Conservation (phyloP, 1,140 invertebrate genomes). For the Aphaenogaster floridana region DNA sequence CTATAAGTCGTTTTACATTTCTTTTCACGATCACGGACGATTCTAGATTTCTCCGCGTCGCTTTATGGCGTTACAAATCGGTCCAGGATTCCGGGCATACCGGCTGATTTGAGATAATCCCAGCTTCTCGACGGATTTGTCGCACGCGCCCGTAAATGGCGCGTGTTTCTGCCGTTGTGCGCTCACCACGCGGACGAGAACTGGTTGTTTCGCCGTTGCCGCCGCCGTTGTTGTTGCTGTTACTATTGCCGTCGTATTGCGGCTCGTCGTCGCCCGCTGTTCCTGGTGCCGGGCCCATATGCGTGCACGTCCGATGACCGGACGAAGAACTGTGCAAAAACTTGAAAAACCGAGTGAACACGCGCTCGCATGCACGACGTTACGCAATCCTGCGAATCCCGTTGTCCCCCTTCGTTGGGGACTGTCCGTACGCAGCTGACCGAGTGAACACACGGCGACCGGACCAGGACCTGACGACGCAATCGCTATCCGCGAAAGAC, state of each 20-base stretch:
- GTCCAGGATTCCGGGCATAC: conserved; percentile 83
- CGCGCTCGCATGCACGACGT: conserved; percentile 64
- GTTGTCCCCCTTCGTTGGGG: conserved; percentile 67
- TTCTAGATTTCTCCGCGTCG: conserved; percentile 71
- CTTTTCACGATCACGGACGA: conserved; percentile 79
- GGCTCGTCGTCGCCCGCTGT: conserved; percentile 68
- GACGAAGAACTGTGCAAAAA: conserved; percentile 78
- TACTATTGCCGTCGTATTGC: conserved; percentile 54
- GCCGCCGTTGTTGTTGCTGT: not conserved
- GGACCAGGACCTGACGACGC: conserved; percentile 33
- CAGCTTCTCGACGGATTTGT: conserved; percentile 82
- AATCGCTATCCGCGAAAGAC: conserved; percentile 59
- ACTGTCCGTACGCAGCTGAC: conserved; percentile 69
- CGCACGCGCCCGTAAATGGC: conserved; percentile 84
- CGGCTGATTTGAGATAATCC: conserved; percentile 83
- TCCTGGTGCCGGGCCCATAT: conserved; percentile 58
- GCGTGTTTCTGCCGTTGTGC: conserved; percentile 54
- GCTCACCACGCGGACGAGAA: conserved; percentile 27
- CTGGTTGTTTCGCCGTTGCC: conserved; percentile 20
- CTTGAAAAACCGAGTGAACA: conserved; percentile 75
- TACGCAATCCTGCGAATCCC: conserved; percentile 81
- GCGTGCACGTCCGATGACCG: conserved; percentile 52
- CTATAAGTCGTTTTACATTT: conserved; percentile 46
- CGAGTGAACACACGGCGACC: conserved; percentile 34
- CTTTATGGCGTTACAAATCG: conserved; percentile 84